Percentiles rank a stretch among this genome's conserved stretches.
Evolutionary conservation across 2,797 vertebrate species (phyloP).

Genomic region (Todus mexicanus): DNA sequence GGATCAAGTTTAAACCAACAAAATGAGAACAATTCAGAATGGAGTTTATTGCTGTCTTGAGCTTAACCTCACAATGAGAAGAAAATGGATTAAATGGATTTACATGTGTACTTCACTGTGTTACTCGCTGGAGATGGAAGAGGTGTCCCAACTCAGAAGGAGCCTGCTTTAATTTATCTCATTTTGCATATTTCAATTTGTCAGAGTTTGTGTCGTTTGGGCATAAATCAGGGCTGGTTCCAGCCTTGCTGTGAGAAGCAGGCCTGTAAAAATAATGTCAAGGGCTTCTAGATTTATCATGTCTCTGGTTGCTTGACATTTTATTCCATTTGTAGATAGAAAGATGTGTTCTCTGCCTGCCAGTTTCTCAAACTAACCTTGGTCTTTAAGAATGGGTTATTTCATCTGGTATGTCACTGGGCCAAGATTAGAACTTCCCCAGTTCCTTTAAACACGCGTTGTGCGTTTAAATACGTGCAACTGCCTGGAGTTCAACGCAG

Average conservation of each 20-base stretch:
- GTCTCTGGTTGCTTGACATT: neutral
- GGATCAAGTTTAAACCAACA: slow-evolving; percentile 49
- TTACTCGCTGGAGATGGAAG: neutral
- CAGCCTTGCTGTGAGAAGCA: neutral
- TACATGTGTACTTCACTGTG: neutral
- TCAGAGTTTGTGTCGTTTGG: neutral
- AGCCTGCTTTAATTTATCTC: slow-evolving; percentile 5
- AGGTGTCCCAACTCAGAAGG: neutral
- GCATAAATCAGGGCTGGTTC: neutral
- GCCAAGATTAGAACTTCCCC: neutral
- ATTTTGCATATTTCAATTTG: neutral
- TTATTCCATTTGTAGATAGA: neutral
- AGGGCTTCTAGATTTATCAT: neutral
- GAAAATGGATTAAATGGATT: slow-evolving; percentile 23
- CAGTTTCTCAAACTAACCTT: neutral
- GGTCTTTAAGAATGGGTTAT: neutral
- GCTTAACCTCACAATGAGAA: neutral
- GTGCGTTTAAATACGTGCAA: neutral
- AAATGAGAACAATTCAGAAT: slow-evolving; percentile 17
- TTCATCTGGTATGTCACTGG: neutral
- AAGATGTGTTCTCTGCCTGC: neutral
- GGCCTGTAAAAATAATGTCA: neutral
- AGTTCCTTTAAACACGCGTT: neutral
- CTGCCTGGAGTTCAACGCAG: neutral
- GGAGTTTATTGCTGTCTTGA: neutral